These are phyloP conservation scores for Istiophorus platypterus DNA, from an alignment of 2,113 vertebrate genomes.

Conservation along the genomic window DNA sequence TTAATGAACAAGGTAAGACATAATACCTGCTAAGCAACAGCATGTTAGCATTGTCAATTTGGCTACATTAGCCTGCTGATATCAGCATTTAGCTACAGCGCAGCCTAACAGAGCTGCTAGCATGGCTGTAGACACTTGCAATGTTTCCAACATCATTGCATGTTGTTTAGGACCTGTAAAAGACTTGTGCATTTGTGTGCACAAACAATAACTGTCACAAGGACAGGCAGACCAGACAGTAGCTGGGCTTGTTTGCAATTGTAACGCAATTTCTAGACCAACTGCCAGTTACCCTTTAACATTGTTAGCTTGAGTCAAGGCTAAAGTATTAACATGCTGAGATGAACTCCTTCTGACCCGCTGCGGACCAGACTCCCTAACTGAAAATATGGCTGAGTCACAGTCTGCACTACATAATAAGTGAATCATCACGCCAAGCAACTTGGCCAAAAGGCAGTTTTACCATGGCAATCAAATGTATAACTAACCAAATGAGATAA, in stretches of 20 bases:
- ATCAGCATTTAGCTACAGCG: not conserved
- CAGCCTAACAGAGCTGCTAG: not conserved
- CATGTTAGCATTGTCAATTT: no score
- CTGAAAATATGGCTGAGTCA: conserved; percentile 25
- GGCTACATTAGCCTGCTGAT: no score
- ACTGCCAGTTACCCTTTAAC: conserved; percentile 39
- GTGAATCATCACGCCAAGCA: conserved; percentile 18
- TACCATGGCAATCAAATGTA: conserved; percentile 2
- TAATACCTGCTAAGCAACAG: no score
- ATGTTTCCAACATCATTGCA: conserved; percentile 13
- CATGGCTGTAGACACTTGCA: not conserved
- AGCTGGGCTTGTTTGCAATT: conserved; percentile 26
- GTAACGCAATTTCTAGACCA: conserved; percentile 41
- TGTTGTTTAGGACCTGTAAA: conserved; percentile 11
- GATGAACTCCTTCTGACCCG: conserved; percentile 27
- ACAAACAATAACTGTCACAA: not conserved
- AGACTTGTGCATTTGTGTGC: not conserved
- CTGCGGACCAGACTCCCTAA: conserved; percentile 16
- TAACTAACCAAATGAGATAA: conserved; percentile 16
- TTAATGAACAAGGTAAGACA: no score
- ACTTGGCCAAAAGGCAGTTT: conserved; percentile 32
- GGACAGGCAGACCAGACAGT: conserved; percentile 8
- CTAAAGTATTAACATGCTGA: conserved; percentile 37
- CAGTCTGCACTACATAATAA: conserved; percentile 4
- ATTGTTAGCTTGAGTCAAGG: conserved; percentile 53